Conservation (phyloP, 2,113 vertebrate genomes). For the Origma solitaria region DNA sequence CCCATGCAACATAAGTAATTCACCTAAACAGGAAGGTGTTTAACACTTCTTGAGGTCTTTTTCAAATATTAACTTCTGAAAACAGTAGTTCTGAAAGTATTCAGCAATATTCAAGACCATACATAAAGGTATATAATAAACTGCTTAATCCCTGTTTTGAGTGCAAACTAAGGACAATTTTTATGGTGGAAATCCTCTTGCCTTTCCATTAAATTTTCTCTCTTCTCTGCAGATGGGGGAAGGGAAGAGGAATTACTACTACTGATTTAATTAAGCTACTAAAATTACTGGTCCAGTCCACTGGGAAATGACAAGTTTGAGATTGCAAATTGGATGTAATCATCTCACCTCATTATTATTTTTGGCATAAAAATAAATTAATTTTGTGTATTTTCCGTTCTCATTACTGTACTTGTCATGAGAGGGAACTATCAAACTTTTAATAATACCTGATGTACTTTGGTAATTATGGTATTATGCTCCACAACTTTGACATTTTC, state of each 20-base stretch:
- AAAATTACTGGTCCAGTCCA: background rate
- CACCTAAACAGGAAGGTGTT: background rate
- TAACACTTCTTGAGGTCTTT: background rate
- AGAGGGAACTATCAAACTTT: slow-evolving; percentile 34
- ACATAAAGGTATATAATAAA: background rate
- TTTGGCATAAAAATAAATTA: slow-evolving; percentile 62
- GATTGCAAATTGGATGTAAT: slow-evolving; percentile 15
- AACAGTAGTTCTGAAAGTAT: background rate
- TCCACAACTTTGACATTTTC: slow-evolving; percentile 49
- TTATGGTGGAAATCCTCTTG: background rate
- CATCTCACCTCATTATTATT: slow-evolving; percentile 45
- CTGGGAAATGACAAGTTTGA: slow-evolving; percentile 6
- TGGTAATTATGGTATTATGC: slow-evolving; percentile 11
- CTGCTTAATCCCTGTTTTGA: background rate
- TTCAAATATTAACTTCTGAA: background rate
- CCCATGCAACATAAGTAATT: background rate
- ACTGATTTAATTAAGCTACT: slow-evolving; percentile 45
- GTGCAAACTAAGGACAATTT: background rate
- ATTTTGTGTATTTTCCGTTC: slow-evolving; percentile 55
- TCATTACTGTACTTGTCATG: slow-evolving; percentile 43
- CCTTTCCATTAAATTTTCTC: background rate
- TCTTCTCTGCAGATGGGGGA: background rate
- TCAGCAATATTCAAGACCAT: background rate
- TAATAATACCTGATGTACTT: slow-evolving; percentile 41
- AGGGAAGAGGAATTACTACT: background rate